Base-by-base conservation (phyloP, 2,113 vertebrate genomes). In the Eulemur macaco region DNA sequence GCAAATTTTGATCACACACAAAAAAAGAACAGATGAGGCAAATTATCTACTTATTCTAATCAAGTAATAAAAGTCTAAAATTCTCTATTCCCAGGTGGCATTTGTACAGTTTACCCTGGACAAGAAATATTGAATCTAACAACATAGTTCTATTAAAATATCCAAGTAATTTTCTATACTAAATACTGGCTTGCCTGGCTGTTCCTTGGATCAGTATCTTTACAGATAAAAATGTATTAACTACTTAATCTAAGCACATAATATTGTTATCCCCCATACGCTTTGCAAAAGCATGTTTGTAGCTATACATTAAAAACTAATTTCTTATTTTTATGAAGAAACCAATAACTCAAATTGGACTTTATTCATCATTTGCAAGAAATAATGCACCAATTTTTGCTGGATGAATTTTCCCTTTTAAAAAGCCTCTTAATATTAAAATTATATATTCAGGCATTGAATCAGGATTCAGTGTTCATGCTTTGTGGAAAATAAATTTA, bases 31-130 rank as follows among this genome's bases (percentile, higher is more conserved):
- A 12, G n/a, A 95, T 89, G 31, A 97, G 52, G 58, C 50, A 3
- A 95, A 97, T 31, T 92, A 96, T 50, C 18, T 95, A 2, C 96
- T 97, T 97, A 6, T 95, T 97, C 8, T 56, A 94, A 90, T 89
- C 31, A 76, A 94, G 60, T 66, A 96, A 95, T 93, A 93, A 71
- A 95, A 90, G 25, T n/a, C 27, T 89, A 83, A 94, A 96, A 11
- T 68, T 87, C 4, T 71, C 1, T 83, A 12, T 73, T 89, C 18
- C 64, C 0, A 7, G 1, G 37, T 86, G 25, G 12, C 58, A 71
- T 69, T 85, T 94, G 14, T 0, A 93, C 25, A n/a, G 5, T 8
- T 96, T 94, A 96, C 58, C 54, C 71, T 6, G 69, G 1, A 6
- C 56, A 90, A 77, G 77, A 97, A 89, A 27, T 89, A 93, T 12